Conservation (phyloP, 2,113 vertebrate genomes). For the Mixornis gularis region DNA sequence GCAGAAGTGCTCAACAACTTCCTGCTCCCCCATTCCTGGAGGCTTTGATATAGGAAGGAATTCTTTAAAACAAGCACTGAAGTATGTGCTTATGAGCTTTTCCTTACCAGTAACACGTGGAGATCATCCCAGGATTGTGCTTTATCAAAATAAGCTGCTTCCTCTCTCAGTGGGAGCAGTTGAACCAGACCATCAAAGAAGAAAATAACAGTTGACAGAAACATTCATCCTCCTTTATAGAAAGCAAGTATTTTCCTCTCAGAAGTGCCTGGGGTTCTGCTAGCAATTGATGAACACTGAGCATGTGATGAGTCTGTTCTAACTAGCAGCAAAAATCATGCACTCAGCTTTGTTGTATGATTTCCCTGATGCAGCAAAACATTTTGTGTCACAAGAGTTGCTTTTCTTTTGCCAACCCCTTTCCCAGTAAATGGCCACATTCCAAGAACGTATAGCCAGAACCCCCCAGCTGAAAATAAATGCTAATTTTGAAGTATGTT, state of each 20-base stretch:
- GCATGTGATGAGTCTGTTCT: not conserved
- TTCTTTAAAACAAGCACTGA: not conserved
- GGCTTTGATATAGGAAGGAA: not conserved
- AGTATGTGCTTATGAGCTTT: not conserved
- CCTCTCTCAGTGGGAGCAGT: not conserved
- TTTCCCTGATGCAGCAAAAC: constrained; percentile 9
- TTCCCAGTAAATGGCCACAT: not conserved
- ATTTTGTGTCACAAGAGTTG: not conserved
- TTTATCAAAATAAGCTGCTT: not conserved
- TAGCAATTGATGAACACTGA: not conserved
- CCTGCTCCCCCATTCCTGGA: not conserved
- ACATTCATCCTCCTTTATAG: not conserved
- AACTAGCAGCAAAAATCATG: not conserved
- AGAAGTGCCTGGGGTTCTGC: not conserved
- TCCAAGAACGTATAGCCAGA: not conserved
- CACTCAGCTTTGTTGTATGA: not conserved
- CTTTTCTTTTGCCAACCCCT: not conserved
- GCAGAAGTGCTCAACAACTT: not conserved
- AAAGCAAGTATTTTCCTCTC: not conserved
- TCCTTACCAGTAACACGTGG: not conserved
- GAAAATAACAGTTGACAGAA: not conserved
- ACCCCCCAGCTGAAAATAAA: not conserved
- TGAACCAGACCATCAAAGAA: not conserved
- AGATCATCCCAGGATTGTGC: not conserved
- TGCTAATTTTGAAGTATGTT: not conserved